Evolutionary conservation across 2,113 vertebrate genomes (phyloP).

Genomic region (Lathamus discolor): DNA sequence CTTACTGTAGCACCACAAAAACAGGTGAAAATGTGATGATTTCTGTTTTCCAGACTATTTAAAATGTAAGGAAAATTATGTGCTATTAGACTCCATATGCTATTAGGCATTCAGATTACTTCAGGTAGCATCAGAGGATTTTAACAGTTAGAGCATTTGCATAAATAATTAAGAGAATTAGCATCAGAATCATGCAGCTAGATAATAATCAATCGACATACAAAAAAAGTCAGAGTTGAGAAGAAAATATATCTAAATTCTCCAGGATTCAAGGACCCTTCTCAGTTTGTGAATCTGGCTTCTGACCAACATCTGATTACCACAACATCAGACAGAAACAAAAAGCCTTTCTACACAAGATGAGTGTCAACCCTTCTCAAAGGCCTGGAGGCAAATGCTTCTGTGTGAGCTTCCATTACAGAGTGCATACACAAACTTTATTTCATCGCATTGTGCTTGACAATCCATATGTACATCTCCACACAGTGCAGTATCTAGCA

Average conservation of each 20-base stretch:
- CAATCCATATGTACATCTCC: neutral
- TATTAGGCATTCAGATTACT: constrained; percentile 36
- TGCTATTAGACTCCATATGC: constrained; percentile 19
- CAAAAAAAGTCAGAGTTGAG: neutral
- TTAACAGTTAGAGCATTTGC: constrained; percentile 51
- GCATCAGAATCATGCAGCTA: neutral
- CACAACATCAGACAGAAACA: neutral
- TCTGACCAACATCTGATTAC: constrained; percentile 23
- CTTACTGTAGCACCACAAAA: neutral
- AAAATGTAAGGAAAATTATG: constrained; percentile 36
- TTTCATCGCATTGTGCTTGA: neutral
- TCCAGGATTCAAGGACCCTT: neutral
- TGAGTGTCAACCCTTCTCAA: neutral
- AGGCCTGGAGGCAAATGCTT: neutral
- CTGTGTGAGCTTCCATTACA: neutral
- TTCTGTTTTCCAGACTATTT: constrained; percentile 27
- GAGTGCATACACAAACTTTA: neutral
- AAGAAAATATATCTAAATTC: neutral
- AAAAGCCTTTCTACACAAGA: neutral
- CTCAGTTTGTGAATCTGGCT: neutral
- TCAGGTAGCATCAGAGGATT: constrained; percentile 46
- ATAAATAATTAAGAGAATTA: constrained; percentile 66
- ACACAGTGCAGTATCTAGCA: neutral
- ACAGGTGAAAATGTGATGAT: neutral
- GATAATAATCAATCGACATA: neutral